phyloP scores from a whole-genome alignment of 2,888 invertebrate genomes.

The Drosophila kokeensis region DNA sequence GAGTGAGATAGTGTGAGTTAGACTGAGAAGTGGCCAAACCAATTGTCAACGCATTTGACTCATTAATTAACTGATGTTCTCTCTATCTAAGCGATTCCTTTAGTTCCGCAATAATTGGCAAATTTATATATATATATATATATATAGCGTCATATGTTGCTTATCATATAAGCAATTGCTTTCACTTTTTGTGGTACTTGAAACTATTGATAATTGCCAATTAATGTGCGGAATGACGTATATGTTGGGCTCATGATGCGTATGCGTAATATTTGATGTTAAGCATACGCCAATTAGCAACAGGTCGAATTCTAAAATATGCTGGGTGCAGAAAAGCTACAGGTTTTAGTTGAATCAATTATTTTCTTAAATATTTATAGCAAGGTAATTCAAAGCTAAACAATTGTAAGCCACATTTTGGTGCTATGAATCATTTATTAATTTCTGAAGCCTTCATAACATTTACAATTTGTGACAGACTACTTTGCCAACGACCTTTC shows the following conservation, averaged over 20 bases:
- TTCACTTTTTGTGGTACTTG: constrained; percentile 32
- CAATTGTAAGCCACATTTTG: background rate
- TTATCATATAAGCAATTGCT: constrained; percentile 44
- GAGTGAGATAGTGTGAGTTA: constrained; percentile 4
- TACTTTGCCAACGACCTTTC: background rate
- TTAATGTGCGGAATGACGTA: constrained; percentile 37
- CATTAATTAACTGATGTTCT: constrained; percentile 34
- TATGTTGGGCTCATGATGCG: constrained; percentile 24
- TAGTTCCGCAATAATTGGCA: constrained; percentile 25
- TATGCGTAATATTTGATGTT: constrained; percentile 44
- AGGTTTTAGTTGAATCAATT: background rate
- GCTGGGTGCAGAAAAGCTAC: background rate
- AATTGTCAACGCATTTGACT: constrained; percentile 35
- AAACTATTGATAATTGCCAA: constrained; percentile 40
- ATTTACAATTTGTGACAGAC: background rate
- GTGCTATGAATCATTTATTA: background rate
- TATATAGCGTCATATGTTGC: constrained; percentile 34
- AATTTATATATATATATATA: background rate
- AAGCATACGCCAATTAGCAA: constrained; percentile 38
- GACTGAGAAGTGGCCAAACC: constrained; percentile 28
- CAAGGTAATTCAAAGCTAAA: background rate
- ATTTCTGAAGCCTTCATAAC: background rate
- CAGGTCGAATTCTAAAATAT: background rate
- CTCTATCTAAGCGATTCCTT: constrained; percentile 16
- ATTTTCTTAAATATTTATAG: background rate